Evolutionary conservation across 2,888 invertebrate genomes (phyloP), one percentile per base, ranked within the genome.

Genomic region (Acleris holmiana): DNA sequence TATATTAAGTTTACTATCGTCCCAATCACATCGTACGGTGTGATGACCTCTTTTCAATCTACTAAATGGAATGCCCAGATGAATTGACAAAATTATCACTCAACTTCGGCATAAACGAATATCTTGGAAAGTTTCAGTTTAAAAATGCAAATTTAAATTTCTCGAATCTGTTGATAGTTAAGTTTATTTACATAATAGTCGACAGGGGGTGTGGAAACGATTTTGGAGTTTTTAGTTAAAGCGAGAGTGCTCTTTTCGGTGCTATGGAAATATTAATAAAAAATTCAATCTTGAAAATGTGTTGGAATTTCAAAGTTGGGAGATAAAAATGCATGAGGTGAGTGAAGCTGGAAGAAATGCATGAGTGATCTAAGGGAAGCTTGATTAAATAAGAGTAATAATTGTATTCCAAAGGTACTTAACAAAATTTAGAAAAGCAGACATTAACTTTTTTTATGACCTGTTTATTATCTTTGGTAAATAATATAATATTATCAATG

Each of bases 91-190:
- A 46, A 44, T 44, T 48, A 47, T 44, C 25, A n/a, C 44, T 5
- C 15, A 53, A 47, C 46, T 54, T 41, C 19, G 8, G 19, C 35
- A 51, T 29, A 55, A 53, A 17, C 41, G 48, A 54, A 41, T 46
- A 47, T 53, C 41, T 65, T 19, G 44, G 44, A 44, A 41, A 41
- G 35, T 17, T 58, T 10, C 17, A 57, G 35, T 65, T 65, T 59
- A 29, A 65, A 64, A 64, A 65, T 58, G 64, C 59, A 54, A 44
- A 64, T 64, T 54, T 10, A n/a, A 48, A 54, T 44, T 54, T 48
- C 21, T n/a, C 35, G 54, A 65, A 59, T 35, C 41, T 64, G 41
- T 59, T 53, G 47, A 46, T 41, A 48, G 40, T 48, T 54, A 65
- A 44, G 54, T 55, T 46, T 65, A 65, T 59, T 59, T 59, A 46